Percentiles rank a stretch among this genome's conserved stretches.
These are phyloP conservation scores for Euzophera pinguis DNA, from an alignment of 2,888 invertebrate genomes.

Conservation along the genomic window DNA sequence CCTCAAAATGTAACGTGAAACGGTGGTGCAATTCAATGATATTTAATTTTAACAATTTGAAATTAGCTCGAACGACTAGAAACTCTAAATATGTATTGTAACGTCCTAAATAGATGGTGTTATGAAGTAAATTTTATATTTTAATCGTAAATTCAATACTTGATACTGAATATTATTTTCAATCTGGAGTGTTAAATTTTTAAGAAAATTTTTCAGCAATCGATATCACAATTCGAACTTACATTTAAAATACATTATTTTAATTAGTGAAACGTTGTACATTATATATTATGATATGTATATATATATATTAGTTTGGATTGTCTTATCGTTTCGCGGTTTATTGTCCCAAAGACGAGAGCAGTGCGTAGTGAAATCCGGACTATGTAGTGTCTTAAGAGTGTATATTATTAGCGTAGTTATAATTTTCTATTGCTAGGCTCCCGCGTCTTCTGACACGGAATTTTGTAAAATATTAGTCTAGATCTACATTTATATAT, in stretches of 20 bases:
- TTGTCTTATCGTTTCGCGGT: slow-evolving; percentile 4
- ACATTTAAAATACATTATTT: background rate
- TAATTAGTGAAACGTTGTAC: too few relatives aligned
- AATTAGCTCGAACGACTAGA: background rate
- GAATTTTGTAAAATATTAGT: slow-evolving; percentile 65
- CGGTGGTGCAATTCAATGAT: background rate
- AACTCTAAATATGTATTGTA: background rate
- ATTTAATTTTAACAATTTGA: background rate
- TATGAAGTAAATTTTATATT: background rate
- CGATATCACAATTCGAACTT: background rate
- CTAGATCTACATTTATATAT: slow-evolving; percentile 43
- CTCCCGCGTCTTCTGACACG: slow-evolving; percentile 10
- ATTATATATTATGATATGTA: background rate
- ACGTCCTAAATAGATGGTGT: background rate
- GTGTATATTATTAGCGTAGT: slow-evolving; percentile 56
- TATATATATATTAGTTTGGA: background rate
- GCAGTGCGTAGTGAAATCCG: slow-evolving; percentile 62
- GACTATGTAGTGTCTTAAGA: slow-evolving; percentile 50
- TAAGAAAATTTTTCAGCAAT: too few relatives aligned
- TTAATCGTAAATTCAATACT: background rate
- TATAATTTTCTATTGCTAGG: slow-evolving; percentile 47
- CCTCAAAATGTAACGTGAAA: background rate
- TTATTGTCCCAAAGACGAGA: slow-evolving; percentile 19
- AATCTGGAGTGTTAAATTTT: too few relatives aligned
- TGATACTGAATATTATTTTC: background rate